Evolutionary conservation across 2,113 vertebrate species (phyloP), one percentile per base, ranked within the genome.

Genomic region (Meles meles): DNA sequence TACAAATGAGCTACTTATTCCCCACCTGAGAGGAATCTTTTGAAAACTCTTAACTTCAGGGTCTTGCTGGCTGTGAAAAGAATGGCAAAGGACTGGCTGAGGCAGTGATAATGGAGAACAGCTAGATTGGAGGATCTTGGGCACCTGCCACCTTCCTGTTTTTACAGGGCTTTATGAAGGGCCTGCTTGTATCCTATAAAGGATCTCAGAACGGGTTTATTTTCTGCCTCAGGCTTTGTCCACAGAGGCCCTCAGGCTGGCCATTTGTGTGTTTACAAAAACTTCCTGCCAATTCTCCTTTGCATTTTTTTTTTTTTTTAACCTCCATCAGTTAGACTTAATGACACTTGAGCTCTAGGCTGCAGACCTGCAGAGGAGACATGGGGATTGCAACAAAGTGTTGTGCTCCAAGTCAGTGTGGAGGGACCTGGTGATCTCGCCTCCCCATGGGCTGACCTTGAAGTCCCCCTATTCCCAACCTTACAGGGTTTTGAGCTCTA

Each of bases 181-280:
- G 52, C 44, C 89, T 7, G 4, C 14, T 23, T 3, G 15, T 57
- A n/a, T 6, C 37, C 49, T 69, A 76, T 83, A 59, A 72, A 91
- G 44, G 27, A 71, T 80, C 63, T 80, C 11, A 72, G 47, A 23
- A 27, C 0, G 13, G 49, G 42, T 65, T 5, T 67, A 49, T 55
- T 84, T 86, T 61, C 49, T 42, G 37, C 77, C 77, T 84, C 27
- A 59, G 59, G 82, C 55, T 93, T 77, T 47, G 59, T 83, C 81
- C 11, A 55, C 27, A 12, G 69, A 95, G 21, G 76, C 52, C 90
- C 31, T 88, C 34, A 9, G 47, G 69, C 82, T 67, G 55, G 34
- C 37, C 67, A 63, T 59, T 25, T 71, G 29, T 25, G 37, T n/a
- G 37, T 14, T n/a, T 55, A 27, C 37, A 71, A 42, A 80, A n/a